phyloP scores from a whole-genome alignment of 2,888 invertebrate genomes.

The Melanotus villosus region DNA sequence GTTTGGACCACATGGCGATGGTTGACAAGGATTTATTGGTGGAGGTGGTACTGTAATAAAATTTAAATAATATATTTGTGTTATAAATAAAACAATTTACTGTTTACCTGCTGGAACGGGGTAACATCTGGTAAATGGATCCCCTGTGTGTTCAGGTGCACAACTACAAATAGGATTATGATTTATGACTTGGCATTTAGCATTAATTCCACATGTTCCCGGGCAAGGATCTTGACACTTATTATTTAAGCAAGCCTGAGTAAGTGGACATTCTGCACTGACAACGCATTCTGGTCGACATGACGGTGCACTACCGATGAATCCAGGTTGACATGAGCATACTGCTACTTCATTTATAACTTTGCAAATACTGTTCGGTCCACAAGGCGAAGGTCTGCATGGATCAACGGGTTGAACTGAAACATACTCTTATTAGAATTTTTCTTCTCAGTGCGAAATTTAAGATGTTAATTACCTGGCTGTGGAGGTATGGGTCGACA shows the following conservation, averaged over 20 bases:
- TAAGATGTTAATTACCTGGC: slow-evolving; percentile 5
- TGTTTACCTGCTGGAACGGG: slow-evolving; percentile 53
- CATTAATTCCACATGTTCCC: slow-evolving; percentile 78
- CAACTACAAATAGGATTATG: slow-evolving; percentile 83
- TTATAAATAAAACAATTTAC: background rate
- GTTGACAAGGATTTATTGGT: slow-evolving; percentile 75
- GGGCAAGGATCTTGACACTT: slow-evolving; percentile 80
- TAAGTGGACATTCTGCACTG: slow-evolving; percentile 78
- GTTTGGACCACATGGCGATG: slow-evolving; percentile 85
- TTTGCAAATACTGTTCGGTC: slow-evolving; percentile 76
- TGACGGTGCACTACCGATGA: slow-evolving; percentile 76
- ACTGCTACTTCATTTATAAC: slow-evolving; percentile 77
- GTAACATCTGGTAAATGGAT: slow-evolving; percentile 77
- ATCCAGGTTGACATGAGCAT: slow-evolving; percentile 78
- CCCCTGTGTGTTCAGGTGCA: slow-evolving; percentile 73
- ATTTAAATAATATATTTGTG: background rate
- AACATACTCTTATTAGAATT: background rate
- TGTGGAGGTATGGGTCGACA: slow-evolving; percentile 63
- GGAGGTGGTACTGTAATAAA: slow-evolving; percentile 47
- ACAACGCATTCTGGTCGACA: slow-evolving; percentile 81
- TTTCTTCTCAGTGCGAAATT: background rate
- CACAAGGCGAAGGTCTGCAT: slow-evolving; percentile 78
- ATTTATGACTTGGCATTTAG: slow-evolving; percentile 80
- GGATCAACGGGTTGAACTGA: slow-evolving; percentile 63
- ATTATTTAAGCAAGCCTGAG: slow-evolving; percentile 78